Evolutionary conservation across 2,113 vertebrate genomes (phyloP).

Genomic region (Steatornis caripensis): DNA sequence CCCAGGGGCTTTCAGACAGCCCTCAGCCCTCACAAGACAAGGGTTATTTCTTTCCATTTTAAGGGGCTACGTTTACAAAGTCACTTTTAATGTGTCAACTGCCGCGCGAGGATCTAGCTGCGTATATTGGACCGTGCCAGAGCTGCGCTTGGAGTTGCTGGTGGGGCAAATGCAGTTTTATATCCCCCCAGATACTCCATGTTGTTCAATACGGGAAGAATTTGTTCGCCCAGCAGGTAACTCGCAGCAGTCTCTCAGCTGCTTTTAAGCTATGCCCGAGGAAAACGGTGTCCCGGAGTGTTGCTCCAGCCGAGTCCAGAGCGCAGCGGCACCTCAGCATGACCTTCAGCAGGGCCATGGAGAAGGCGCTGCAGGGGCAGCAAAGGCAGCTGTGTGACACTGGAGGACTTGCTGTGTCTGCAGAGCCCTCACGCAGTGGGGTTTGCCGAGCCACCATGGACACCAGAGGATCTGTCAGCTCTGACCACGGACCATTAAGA

Average conservation of each 20-base stretch:
- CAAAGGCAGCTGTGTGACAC: not conserved
- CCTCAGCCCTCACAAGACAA: not conserved
- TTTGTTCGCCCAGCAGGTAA: not conserved
- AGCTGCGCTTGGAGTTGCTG: not conserved
- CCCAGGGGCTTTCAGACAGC: not conserved
- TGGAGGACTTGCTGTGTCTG: rapidly evolving
- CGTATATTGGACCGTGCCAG: not conserved
- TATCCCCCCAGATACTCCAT: not conserved
- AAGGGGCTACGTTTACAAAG: not conserved
- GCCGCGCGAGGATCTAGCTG: not conserved
- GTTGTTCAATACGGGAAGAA: not conserved
- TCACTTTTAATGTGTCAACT: not conserved
- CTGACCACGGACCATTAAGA: not conserved
- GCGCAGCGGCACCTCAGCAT: rapidly evolving
- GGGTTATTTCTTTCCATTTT: not conserved
- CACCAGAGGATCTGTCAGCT: not conserved
- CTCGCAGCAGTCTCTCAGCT: not conserved
- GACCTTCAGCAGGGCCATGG: rapidly evolving
- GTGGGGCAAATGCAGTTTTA: not conserved
- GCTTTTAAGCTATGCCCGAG: not conserved
- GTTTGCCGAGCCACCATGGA: not conserved
- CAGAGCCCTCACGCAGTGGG: not conserved
- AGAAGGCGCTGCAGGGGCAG: not conserved
- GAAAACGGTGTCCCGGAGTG: not conserved
- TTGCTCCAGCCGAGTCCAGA: not conserved